A percentile compares a stretch with the other conserved stretches of the same genome.
Evolutionary conservation across 1,140 invertebrate genomes (phyloP).

Genomic region (Pseudomyrmex concolor): DNA sequence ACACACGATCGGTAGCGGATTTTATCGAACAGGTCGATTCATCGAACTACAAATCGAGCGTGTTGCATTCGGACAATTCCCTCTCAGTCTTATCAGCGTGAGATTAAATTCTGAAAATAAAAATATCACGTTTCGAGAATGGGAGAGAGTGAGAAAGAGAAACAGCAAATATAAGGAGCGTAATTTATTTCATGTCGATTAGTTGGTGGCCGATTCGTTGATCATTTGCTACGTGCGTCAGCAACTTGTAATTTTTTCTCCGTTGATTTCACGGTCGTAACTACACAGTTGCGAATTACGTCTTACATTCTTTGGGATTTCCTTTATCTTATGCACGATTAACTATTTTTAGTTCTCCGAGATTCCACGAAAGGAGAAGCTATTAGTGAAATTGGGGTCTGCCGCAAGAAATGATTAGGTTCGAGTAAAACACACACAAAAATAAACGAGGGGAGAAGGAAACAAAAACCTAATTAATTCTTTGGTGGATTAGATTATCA

Average conservation of each 20-base stretch:
- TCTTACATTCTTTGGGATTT: conserved; percentile 17
- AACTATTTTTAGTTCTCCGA: background rate
- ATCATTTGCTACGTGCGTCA: conserved; percentile 39
- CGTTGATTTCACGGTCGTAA: conserved; percentile 26
- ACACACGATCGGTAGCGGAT: conserved; percentile 6
- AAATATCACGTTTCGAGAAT: background rate
- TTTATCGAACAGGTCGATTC: background rate
- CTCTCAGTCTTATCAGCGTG: conserved; percentile 19
- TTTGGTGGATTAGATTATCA: too few species aligned
- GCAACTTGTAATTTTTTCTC: conserved; percentile 16
- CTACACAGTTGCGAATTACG: background rate
- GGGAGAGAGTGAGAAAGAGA: background rate
- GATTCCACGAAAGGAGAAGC: background rate
- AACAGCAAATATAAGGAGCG: conserved; percentile 8
- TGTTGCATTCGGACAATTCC: background rate
- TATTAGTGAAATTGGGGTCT: conserved; percentile 17
- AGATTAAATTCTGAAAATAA: conserved; percentile 37
- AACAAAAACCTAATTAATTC: too few species aligned
- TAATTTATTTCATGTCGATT: conserved; percentile 14
- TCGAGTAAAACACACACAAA: background rate
- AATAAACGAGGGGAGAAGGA: too few species aligned
- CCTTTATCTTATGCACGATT: background rate
- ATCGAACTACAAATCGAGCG: background rate
- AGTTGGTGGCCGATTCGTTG: conserved; percentile 29
- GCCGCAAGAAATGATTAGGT: background rate